phyloP scores from a whole-genome alignment of 2,888 invertebrate genomes.

The Dynastes tityus region DNA sequence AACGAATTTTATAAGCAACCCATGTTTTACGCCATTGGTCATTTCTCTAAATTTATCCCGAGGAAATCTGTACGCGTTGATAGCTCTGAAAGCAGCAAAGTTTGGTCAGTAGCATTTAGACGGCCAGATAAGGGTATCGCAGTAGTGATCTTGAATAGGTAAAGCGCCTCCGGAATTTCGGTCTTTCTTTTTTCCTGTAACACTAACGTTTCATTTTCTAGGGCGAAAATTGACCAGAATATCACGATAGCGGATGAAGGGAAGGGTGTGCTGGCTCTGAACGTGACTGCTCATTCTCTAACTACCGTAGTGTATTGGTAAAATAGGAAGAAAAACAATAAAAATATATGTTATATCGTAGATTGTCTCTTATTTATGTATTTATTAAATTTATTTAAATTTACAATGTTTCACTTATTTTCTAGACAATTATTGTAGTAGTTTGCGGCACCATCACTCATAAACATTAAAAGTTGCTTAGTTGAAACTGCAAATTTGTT shows the following conservation, averaged over 20 bases:
- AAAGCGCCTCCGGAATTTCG: not conserved
- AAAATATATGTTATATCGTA: not conserved
- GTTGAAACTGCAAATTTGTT: too few species aligned
- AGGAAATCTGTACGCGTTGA: conserved; percentile 72
- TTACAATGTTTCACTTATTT: too few species aligned
- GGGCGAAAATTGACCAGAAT: conserved; percentile 18
- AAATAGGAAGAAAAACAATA: conserved; percentile 5
- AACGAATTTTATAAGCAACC: conserved; percentile 90
- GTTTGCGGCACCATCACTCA: too few species aligned
- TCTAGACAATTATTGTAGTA: too few species aligned
- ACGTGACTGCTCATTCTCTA: conserved; percentile 27
- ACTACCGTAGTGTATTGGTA: conserved; percentile 46
- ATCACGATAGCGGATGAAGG: conserved; percentile 30
- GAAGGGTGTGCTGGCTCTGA: conserved; percentile 26
- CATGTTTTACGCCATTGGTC: conserved; percentile 86
- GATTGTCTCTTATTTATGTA: not conserved
- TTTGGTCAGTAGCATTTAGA: conserved; percentile 72
- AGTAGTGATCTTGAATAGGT: conserved; percentile 68
- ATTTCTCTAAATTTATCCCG: conserved; percentile 78
- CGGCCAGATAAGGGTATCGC: conserved; percentile 72
- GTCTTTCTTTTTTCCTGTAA: not conserved
- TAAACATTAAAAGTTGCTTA: too few species aligned
- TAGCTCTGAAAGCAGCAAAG: conserved; percentile 52
- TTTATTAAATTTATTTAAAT: not conserved
- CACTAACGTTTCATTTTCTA: not conserved